A percentile compares a stretch with the other conserved stretches of the same genome.
These are phyloP conservation scores for Pseudomugil gertrudae DNA, from an alignment of 2,797 vertebrate species.

Conservation along the genomic window DNA sequence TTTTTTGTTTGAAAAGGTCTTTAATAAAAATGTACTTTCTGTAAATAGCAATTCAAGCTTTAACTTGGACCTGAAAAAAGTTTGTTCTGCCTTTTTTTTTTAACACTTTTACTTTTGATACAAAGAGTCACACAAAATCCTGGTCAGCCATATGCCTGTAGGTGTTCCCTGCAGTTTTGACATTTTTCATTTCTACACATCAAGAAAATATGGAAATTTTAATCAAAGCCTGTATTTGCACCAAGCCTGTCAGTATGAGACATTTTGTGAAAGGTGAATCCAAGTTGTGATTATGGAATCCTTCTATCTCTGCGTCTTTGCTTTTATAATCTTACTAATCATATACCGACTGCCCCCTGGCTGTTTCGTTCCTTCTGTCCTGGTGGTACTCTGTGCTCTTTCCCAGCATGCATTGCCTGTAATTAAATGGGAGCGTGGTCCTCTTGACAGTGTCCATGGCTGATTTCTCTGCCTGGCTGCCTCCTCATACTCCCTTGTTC, in stretches of 20 bases:
- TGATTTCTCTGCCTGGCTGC: conserved; percentile 70
- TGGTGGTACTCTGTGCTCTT: conserved; percentile 66
- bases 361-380: conserved; percentile 79
- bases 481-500: conserved; percentile 44
- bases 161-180: conserved; percentile 20
- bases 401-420: conserved; percentile 76
- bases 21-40: conserved; percentile 12
- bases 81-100: conserved; percentile 13
- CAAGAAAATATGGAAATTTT: conserved; percentile 62
- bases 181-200: conserved; percentile 34
- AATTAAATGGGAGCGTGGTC: conserved; percentile 79
- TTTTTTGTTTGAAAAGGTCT: conserved; percentile 40
- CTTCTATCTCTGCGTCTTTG: conserved; percentile 73
- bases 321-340: conserved; percentile 82
- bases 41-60: conserved; percentile 17
- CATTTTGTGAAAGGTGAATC: conserved; percentile 68
- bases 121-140: conserved; percentile 2
- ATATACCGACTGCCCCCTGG: conserved; percentile 76
- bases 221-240: conserved; percentile 72
- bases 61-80: conserved; percentile 20
- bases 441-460: conserved; percentile 70
- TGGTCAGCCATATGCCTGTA: conserved; percentile 20
- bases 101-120: conserved; percentile 14
- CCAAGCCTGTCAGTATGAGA: conserved; percentile 66
- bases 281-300: conserved; percentile 73